phyloP scores from a whole-genome alignment of 2,113 vertebrate species.

The Pardalotus punctatus region DNA sequence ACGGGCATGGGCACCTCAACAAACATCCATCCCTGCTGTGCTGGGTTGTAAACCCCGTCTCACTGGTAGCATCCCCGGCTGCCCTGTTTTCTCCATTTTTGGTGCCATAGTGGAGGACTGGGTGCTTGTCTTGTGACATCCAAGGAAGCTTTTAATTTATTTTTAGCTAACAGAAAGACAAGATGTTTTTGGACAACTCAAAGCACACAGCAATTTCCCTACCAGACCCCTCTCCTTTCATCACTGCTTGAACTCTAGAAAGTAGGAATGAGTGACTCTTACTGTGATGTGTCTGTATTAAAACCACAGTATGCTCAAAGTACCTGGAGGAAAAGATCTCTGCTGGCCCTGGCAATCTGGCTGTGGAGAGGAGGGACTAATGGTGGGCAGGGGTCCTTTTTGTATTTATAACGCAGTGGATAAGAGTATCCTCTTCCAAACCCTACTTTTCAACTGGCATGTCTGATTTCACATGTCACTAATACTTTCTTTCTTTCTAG shows the following conservation, averaged over 20 bases:
- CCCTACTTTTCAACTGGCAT: not conserved
- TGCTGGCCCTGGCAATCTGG: not conserved
- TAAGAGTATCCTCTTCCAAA: not conserved
- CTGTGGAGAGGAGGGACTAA: not conserved
- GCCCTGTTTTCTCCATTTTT: not conserved
- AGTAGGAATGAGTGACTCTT: not conserved
- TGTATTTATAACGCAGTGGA: not conserved
- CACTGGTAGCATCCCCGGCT: not conserved
- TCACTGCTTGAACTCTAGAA: not conserved
- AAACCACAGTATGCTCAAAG: not conserved
- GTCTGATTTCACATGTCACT: not conserved
- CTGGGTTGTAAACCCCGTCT: not conserved
- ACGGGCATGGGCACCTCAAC: not conserved
- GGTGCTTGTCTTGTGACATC: not conserved
- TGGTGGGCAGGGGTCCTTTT: not conserved
- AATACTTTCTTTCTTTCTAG: not conserved
- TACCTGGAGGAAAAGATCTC: not conserved
- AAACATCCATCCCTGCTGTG: not conserved
- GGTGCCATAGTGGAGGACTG: not conserved
- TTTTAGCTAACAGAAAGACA: not conserved
- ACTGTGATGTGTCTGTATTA: not conserved
- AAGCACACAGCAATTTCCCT: not conserved
- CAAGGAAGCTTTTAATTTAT: not conserved
- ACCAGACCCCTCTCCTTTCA: not conserved
- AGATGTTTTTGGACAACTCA: not conserved